phyloP scores from a whole-genome alignment of 2,113 vertebrate species.

The Ariopsis seemanni region DNA sequence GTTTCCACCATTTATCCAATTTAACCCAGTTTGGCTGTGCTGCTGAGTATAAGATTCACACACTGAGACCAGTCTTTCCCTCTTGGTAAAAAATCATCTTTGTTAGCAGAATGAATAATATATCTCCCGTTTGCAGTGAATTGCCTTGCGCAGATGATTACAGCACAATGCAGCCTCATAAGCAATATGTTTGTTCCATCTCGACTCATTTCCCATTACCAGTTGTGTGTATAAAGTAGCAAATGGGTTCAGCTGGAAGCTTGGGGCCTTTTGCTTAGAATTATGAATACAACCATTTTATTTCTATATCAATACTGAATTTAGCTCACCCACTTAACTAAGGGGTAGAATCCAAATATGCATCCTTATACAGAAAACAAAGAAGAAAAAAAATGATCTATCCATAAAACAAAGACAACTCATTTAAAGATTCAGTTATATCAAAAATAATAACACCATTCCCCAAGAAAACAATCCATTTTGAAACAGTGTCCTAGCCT shows the following conservation, averaged over 20 bases:
- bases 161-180: conserved; percentile 45
- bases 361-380: neutral
- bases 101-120: conserved; percentile 43
- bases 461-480: neutral
- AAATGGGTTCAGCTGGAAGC: conserved; percentile 49
- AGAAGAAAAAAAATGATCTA: neutral
- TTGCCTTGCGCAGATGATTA: conserved; percentile 38
- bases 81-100: conserved; percentile 39
- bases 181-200: conserved; percentile 51
- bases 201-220: conserved; percentile 49
- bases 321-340: conserved; percentile 34
- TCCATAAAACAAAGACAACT: neutral
- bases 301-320: conserved; percentile 43
- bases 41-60: neutral
- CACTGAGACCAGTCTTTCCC: neutral
- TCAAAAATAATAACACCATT: neutral
- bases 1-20: conserved; percentile 27
- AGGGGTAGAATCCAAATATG: conserved; percentile 4
- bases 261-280: conserved; percentile 24
- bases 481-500: neutral
- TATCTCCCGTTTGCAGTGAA: conserved; percentile 40
- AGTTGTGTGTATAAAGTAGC: conserved; percentile 36
- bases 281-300: conserved; percentile 44
- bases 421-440: neutral
- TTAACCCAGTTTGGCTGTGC: conserved; percentile 12